Base-by-base conservation (phyloP, 2,113 vertebrate species). In the Rallus limicola region DNA sequence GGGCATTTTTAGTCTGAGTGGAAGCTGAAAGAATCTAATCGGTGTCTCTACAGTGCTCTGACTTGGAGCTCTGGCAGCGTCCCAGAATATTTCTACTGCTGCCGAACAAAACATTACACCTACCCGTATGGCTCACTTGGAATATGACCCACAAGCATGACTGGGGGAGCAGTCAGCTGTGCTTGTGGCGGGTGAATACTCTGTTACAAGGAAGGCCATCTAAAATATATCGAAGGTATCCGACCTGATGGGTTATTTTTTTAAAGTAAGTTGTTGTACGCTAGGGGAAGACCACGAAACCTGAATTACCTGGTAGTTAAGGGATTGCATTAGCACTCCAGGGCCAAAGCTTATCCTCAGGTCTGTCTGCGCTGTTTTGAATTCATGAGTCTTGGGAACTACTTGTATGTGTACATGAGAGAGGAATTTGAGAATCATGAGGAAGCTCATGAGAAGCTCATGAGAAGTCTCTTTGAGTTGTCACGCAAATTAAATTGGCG, bases 71-170 rank as follows among this genome's bases (percentile, higher is more conserved):
- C 82, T 97, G 96, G 95, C 96, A 77, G 63, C 18, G 16, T 62
- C 86, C 81, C 95, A 92, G 70, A 55, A 14, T 63, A n/a, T 92
- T 95, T 96, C 88, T 92, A 2, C 62, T 7, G 6, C 71, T 89
- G 78, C 88, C 72, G 93, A 96, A 44, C 80, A 95, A 96, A 91
- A 80, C 88, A 82, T 86, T 91, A 69, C 77, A 91, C 92, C 93
- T 95, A 84, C 80, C 74, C 20, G 0, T 82, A 70, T 93, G 92
- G 88, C 70, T 96, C 28, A 70, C 55, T 85, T 80, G 93, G 83
- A 96, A 91, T 50, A 85, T n/a, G 83, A 92, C 83, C 95, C 67
- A 56, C 23, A 38, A 20, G 83, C 74, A 23, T 89, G 83, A 85
- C 81, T 92, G 92, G n/a, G 70, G 70, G 26, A 91, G 86, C 58